These are phyloP conservation scores for Siniperca chuatsi DNA, from an alignment of 2,113 vertebrate genomes.

Conservation along the genomic window DNA sequence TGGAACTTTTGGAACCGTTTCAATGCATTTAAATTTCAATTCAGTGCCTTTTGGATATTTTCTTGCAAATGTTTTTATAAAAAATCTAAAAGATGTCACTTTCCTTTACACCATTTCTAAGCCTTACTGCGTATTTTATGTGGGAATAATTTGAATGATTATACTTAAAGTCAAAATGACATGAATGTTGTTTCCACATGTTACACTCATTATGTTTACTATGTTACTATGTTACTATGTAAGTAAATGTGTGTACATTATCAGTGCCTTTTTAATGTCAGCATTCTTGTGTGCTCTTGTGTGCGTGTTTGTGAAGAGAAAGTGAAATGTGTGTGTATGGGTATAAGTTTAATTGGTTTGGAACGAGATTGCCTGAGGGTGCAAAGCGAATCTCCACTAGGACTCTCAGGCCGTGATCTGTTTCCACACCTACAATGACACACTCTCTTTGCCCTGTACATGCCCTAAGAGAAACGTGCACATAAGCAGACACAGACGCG, in stretches of 20 bases:
- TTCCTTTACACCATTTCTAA: neutral
- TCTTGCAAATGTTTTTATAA: neutral
- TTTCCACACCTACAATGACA: slow-evolving; percentile 56
- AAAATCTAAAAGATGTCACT: neutral
- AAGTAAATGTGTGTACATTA: neutral
- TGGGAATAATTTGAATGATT: neutral
- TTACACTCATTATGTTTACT: neutral
- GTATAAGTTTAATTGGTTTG: slow-evolving; percentile 41
- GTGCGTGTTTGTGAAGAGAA: neutral
- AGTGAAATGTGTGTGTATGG: neutral
- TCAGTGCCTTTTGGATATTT: neutral
- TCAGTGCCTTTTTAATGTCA: slow-evolving; percentile 2
- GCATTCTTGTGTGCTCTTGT: slow-evolving; percentile 2
- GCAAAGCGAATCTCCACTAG: slow-evolving; percentile 56
- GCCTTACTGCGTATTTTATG: neutral
- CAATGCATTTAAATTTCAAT: neutral
- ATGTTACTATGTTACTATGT: too few relatives aligned
- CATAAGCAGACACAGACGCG: neutral
- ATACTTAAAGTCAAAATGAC: neutral
- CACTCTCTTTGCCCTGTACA: slow-evolving; percentile 55
- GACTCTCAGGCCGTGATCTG: slow-evolving; percentile 15
- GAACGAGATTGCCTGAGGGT: slow-evolving; percentile 47
- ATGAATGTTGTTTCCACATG: neutral
- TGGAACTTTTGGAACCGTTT: neutral
- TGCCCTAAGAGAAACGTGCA: slow-evolving; percentile 49